Conservation (phyloP, 2,113 vertebrate genomes). For the Phalacrocorax aristotelis region DNA sequence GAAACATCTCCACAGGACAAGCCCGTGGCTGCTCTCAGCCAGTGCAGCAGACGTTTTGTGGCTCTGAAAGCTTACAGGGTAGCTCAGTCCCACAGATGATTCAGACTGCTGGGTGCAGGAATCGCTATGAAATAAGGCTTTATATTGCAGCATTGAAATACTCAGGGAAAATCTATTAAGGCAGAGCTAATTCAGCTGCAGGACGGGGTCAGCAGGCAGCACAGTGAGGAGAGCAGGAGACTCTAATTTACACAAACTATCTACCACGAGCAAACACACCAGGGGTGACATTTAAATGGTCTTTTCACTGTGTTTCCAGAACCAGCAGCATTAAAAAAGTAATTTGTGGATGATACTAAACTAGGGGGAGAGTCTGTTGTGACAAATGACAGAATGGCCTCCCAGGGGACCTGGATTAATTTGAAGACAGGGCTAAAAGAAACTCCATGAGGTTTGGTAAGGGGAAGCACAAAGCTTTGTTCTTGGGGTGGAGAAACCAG, state of each 20-base stretch:
- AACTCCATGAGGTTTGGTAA: neutral
- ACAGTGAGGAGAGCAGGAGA: neutral
- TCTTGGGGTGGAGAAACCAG: neutral
- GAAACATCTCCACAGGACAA: neutral
- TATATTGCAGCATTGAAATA: neutral
- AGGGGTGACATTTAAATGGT: conserved; percentile 9
- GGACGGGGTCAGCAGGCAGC: conserved; percentile 26
- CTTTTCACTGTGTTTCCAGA: neutral
- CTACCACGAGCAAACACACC: neutral
- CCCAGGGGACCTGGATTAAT: neutral
- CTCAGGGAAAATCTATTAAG: neutral
- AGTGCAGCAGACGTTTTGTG: neutral
- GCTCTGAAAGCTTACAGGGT: neutral
- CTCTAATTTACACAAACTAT: conserved; percentile 23
- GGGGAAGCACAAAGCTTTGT: neutral
- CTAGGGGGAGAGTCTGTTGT: neutral
- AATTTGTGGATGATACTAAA: conserved; percentile 16
- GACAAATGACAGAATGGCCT: neutral
- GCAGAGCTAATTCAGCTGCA: conserved; percentile 18
- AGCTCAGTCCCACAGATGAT: neutral
- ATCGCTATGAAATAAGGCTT: neutral
- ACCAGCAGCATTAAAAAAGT: neutral
- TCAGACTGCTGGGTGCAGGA: neutral
- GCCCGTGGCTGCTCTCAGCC: neutral
- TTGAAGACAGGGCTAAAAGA: neutral